Percentiles rank a stretch among this genome's conserved stretches.
Conservation (phyloP, 2,113 vertebrate species). For the Dasyurus viverrinus region DNA sequence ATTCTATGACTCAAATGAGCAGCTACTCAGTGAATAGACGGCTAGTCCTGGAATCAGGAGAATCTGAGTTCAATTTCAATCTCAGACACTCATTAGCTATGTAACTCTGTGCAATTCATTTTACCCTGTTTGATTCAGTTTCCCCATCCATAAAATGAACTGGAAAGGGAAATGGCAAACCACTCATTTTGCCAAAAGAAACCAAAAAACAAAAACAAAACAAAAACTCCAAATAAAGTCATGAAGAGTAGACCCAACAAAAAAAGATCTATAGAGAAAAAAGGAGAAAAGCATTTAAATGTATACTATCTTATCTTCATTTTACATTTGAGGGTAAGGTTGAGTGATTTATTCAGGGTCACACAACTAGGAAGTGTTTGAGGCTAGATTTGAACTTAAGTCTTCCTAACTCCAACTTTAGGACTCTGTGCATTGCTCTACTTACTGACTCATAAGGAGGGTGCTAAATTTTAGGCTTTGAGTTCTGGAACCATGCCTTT, state of each 20-base stretch:
- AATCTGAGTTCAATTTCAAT: neutral
- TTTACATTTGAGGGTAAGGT: neutral
- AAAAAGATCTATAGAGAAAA: neutral
- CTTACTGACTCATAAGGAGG: neutral
- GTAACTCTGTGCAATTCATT: neutral
- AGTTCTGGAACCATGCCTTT: neutral
- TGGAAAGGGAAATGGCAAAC: neutral
- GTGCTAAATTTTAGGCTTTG: slow-evolving; percentile 14
- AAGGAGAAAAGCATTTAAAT: neutral
- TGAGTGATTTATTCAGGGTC: neutral
- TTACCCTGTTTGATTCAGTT: neutral
- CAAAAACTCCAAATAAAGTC: too few relatives aligned
- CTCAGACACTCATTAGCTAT: neutral
- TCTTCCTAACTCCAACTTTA: neutral
- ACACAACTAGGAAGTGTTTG: neutral
- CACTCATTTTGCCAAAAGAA: neutral
- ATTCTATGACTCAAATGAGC: neutral
- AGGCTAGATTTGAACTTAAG: neutral
- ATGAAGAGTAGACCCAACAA: too few relatives aligned
- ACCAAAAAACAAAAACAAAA: neutral
- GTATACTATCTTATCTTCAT: neutral
- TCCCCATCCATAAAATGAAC: neutral
- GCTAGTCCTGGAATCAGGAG: neutral
- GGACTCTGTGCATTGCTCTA: neutral
- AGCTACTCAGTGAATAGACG: neutral